phyloP scores from a whole-genome alignment of 1,140 invertebrate genomes.

The Condylostylus longicornis region DNA sequence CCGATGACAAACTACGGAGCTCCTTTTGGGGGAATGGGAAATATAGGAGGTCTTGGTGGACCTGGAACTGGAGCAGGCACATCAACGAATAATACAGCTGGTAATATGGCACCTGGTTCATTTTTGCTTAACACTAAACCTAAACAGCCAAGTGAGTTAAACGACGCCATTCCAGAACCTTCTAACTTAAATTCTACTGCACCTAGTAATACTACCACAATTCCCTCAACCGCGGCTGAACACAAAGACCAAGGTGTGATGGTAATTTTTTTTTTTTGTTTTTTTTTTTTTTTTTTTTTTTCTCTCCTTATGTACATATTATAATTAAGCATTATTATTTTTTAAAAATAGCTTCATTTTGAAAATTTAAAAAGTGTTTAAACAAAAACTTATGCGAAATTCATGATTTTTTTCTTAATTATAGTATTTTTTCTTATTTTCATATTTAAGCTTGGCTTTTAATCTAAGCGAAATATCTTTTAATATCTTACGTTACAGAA shows the following conservation, averaged over 20 bases:
- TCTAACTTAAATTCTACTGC: conserved; percentile 18
- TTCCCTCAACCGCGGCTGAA: conserved; percentile 30
- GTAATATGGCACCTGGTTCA: conserved; percentile 44
- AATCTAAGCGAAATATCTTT: no score
- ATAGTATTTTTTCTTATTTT: no score
- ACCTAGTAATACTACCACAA: conserved; percentile 31
- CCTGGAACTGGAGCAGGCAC: conserved; percentile 31
- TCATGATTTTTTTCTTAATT: no score
- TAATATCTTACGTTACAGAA: no score
- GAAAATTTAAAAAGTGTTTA: no score
- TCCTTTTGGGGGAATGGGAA: conserved; percentile 25
- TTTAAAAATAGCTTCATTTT: no score
- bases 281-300: conserved; percentile 1
- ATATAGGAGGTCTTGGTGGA: conserved; percentile 12
- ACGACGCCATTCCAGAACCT: conserved; percentile 35
- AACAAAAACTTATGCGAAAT: no score
- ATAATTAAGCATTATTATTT: no score
- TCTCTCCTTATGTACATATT: no score
- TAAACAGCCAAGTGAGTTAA: conserved; percentile 66
- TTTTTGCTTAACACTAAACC: conserved; percentile 35
- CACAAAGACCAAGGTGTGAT: conserved; percentile 50
- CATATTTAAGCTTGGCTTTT: no score
- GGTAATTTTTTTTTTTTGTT: conserved; percentile 35
- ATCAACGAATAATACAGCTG: conserved; percentile 36
- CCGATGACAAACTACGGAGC: conserved; percentile 21